A percentile compares a stretch with the other conserved stretches of the same genome.
These are phyloP conservation scores for Hylomyscus alleni DNA, from an alignment of 2,797 vertebrate species.

Conservation along the genomic window DNA sequence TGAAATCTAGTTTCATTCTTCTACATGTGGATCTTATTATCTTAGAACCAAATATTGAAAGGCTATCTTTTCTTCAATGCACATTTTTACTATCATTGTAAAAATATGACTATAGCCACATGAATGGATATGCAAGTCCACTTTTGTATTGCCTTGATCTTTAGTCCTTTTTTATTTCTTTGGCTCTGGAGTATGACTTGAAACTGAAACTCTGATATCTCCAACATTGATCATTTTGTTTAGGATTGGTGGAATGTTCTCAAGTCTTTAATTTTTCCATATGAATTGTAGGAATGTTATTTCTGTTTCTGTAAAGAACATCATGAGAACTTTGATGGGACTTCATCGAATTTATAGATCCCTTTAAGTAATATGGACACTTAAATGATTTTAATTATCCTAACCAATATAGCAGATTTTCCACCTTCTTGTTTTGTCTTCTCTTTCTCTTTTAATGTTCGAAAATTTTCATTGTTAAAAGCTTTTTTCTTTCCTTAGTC, in stretches of 20 bases:
- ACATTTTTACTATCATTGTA: background rate
- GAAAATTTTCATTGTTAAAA: no score
- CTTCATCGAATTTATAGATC: no score
- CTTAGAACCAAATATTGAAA: background rate
- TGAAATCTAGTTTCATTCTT: background rate
- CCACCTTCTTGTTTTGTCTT: background rate
- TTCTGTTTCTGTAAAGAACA: background rate
- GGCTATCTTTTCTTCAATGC: background rate
- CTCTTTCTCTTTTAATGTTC: background rate
- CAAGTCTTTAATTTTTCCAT: background rate
- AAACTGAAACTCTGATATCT: background rate
- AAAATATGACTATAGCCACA: background rate
- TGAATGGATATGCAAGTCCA: no score
- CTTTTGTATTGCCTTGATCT: background rate
- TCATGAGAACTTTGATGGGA: no score
- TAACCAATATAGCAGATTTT: background rate
- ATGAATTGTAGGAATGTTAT: background rate
- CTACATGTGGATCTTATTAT: background rate
- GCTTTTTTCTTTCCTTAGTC: background rate
- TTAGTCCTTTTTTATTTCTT: background rate
- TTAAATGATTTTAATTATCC: background rate
- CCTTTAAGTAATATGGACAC: background rate
- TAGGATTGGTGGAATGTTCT: background rate
- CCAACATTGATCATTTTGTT: background rate
- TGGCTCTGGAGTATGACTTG: background rate